phyloP scores from a whole-genome alignment of 2,113 vertebrate genomes.

The Odontesthes bonariensis region DNA sequence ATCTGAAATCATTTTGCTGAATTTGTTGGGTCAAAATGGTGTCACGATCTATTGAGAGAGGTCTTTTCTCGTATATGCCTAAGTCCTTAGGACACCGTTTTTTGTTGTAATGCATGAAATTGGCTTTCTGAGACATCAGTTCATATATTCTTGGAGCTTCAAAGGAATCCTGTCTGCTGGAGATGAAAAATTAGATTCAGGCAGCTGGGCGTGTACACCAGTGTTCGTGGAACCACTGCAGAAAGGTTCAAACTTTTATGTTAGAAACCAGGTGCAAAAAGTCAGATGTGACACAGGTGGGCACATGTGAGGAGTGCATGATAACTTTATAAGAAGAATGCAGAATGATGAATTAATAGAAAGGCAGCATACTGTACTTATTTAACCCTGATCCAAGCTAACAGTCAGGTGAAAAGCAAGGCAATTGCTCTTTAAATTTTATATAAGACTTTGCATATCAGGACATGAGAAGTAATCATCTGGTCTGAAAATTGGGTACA shows the following conservation, averaged over 20 bases:
- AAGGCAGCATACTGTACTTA: not conserved
- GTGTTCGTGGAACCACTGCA: slow-evolving; percentile 31
- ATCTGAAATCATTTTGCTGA: slow-evolving; percentile 8
- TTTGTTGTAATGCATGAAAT: slow-evolving; percentile 1
- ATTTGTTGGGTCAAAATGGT: not conserved
- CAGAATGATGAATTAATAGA: slow-evolving; percentile 28
- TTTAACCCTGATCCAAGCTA: not conserved
- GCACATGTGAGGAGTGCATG: slow-evolving; percentile 25
- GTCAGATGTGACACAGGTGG: slow-evolving; percentile 49
- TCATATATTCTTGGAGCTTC: slow-evolving; percentile 15
- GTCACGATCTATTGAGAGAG: not conserved
- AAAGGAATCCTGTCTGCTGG: slow-evolving; percentile 26
- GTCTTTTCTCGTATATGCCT: not conserved
- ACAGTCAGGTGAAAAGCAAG: not conserved
- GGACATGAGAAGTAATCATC: not conserved
- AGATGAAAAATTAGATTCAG: slow-evolving; percentile 58
- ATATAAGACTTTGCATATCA: not conserved
- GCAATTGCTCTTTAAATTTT: not conserved
- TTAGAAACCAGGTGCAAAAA: slow-evolving; percentile 42
- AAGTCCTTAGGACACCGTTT: not conserved
- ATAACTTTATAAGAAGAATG: slow-evolving; percentile 30
- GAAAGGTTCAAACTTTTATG: slow-evolving; percentile 32
- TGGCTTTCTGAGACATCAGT: not conserved
- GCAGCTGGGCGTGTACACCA: slow-evolving; percentile 44
- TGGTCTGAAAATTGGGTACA: not conserved